Base-by-base conservation (phyloP, 1,140 invertebrate species). In the Andrena cerasifolii region DNA sequence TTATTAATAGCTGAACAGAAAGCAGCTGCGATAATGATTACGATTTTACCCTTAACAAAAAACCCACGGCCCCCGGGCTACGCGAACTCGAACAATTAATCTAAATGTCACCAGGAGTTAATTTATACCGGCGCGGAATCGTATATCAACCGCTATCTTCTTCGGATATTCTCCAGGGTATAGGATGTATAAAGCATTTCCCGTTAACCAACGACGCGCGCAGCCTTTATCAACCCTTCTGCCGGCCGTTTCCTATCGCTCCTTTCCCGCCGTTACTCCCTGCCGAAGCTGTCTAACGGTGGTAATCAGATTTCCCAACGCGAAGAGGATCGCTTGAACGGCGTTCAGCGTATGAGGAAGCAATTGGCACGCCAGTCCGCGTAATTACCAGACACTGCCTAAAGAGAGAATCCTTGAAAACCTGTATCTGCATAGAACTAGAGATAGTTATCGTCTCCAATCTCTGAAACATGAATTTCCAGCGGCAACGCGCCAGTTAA, bases 51-150 rank as follows among this genome's bases (percentile, higher is more conserved):
- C 59, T 67, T 75, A 70, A 77, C 82, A 81, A 81, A 51, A 51
- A 63, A 28, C 8, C 24, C 6, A 2, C 59, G 62, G 73, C 65
- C 67, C 68, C 56, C 14, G 65, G 54, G 75, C 76, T 76, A 80
- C 82, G 77, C 78, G 79, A 73, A 76, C 80, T 70, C 86, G 86
- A 86, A 86, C 89, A 89, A 90, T 90, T 90, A 90, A 90, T 90
- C 89, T 90, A 85, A 85, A 85, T 84, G 89, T 90, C 89, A 89
- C 79, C 87, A 86, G 53, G 81, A 87, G 88, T 90, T 89, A 90
- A 90, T 90, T 90, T 90, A 90, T 90, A 88, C 87, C 73, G 80
- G 79, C 84, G 65, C 70, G 65, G 72, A 80, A 83, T 83, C 86
- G 78, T 80, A 83, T 75, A 81, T 82, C 83, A 78, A 80, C 56